Percentiles rank a stretch among this genome's conserved stretches.
phyloP scores from a whole-genome alignment of 2,113 vertebrate species.

The Mixornis gularis region DNA sequence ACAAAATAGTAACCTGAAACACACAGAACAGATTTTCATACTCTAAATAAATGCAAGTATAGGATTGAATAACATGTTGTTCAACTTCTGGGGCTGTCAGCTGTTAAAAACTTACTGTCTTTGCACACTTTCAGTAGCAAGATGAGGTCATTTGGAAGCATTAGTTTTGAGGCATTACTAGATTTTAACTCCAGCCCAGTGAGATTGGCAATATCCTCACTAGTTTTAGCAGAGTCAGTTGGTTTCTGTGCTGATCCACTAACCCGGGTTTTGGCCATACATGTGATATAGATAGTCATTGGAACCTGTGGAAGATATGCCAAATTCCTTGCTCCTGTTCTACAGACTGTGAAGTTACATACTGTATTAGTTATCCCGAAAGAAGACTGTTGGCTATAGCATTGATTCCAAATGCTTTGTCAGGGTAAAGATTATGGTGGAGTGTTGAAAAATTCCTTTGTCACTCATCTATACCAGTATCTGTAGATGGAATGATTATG shows the following conservation, averaged over 20 bases:
- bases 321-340: background rate
- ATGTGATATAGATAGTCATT: background rate
- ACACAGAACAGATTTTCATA: background rate
- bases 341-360: background rate
- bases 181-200: background rate
- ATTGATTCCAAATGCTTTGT: background rate
- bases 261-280: background rate
- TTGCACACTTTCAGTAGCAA: background rate
- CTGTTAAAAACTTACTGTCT: background rate
- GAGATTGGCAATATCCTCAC: background rate
- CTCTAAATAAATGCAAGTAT: background rate
- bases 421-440: background rate
- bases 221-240: background rate
- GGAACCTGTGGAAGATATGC: background rate
- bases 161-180: background rate
- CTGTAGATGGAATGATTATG: background rate
- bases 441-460: background rate
- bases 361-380: background rate
- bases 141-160: background rate
- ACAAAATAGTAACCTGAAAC: background rate
- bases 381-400: background rate
- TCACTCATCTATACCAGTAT: accelerated
- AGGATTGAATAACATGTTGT: background rate
- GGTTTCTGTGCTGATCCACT: background rate
- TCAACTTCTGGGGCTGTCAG: background rate